A percentile compares a stretch with the other conserved stretches of the same genome.
Evolutionary conservation across 2,797 vertebrate genomes (phyloP).

Genomic region (Nasua narica): DNA sequence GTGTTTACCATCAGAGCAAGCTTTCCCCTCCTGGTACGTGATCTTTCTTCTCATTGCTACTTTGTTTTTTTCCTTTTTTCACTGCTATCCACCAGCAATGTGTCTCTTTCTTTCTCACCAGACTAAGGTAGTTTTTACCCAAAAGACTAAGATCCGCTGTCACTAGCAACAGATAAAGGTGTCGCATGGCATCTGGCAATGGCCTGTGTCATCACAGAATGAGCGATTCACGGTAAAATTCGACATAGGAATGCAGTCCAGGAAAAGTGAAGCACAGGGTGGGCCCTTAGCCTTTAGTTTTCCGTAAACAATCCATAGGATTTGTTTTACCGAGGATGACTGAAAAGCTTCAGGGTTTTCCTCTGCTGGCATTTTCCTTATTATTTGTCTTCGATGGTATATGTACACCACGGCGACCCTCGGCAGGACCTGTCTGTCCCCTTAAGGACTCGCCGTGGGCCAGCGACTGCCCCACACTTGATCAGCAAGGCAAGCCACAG

Average conservation of each 20-base stretch:
- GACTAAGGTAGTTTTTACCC: neutral
- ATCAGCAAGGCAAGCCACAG: fast-evolving
- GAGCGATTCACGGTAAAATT: neutral
- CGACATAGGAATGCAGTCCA: neutral
- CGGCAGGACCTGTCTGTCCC: too few relatives aligned
- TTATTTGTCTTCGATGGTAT: fast-evolving
- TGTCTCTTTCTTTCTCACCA: neutral
- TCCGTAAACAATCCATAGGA: neutral
- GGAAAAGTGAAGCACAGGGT: neutral
- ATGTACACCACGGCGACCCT: fast-evolving
- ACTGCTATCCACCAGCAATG: too few relatives aligned
- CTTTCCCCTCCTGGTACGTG: fast-evolving
- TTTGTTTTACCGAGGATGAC: fast-evolving
- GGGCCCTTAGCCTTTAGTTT: neutral
- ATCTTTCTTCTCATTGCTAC: neutral
- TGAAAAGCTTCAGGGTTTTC: fast-evolving
- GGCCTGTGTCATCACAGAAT: neutral
- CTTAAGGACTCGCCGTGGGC: fast-evolving
- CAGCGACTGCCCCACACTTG: fast-evolving
- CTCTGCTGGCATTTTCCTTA: neutral
- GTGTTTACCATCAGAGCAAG: fast-evolving
- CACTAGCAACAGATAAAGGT: neutral
- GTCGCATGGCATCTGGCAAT: too few relatives aligned
- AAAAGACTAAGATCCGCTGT: neutral
- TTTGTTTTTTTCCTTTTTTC: neutral